Evolutionary conservation across 2,888 invertebrate genomes (phyloP), one percentile per base, ranked within the genome.

Genomic region (Agriopis leucophaearia): DNA sequence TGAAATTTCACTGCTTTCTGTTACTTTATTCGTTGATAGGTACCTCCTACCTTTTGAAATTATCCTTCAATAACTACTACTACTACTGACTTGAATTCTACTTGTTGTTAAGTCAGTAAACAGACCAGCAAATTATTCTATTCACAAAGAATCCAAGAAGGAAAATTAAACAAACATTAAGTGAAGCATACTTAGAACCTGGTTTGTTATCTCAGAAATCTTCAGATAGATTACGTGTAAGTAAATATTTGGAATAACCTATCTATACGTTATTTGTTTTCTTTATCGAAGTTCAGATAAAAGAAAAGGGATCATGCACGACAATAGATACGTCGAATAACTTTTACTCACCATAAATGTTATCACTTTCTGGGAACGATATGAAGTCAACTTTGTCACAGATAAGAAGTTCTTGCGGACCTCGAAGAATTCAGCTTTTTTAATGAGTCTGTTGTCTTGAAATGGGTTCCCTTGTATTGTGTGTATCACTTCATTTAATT

Each of bases 281-380:
- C 71, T 73, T 76, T 79, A 79, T 78, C 77, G 48, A 64, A 60
- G 35, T 45, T 47, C 13, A 63, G 76, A 78, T 74, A 78, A 73
- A 66, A 62, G 42, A 35, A 63, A 64, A 66, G 68, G 52, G 42
- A 56, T 60, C 59, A 50, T 0, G 64, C 44, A 58, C 64, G 61
- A 57, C 59, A 70, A 64, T 62, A 64, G 62, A 71, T 68, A 55
- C 64, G 66, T 64, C 44, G 61, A 62, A 70, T 67, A 62, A 45
- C 45, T 62, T 64, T 60, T 50, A 64, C 57, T 69, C 27, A 64
- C 55, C 38, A 12, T 52, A 56, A 61, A 61, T 64, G 61, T 69
- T 74, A 71, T 74, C 71, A 45, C 48, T 71, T 74, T 69, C 27
- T 57, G 50, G 64, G 57, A 72, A 70, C 50, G 42, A 62, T 50